Conservation (phyloP, 2,113 vertebrate genomes). For the Paraplagusia blochii region DNA sequence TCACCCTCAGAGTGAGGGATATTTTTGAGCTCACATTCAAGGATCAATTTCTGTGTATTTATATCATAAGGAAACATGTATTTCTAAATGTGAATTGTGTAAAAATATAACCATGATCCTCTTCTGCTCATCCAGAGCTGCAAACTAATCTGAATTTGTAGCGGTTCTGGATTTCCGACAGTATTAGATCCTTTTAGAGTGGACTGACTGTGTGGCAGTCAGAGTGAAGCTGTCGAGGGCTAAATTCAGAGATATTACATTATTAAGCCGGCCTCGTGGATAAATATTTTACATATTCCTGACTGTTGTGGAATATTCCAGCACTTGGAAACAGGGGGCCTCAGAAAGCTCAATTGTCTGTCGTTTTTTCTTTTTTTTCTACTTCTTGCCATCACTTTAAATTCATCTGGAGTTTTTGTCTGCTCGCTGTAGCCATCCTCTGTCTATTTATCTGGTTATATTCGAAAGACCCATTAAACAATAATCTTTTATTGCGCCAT, state of each 20-base stretch:
- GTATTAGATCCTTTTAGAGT: constrained; percentile 37
- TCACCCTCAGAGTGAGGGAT: too few species aligned
- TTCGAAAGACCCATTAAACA: constrained; percentile 1
- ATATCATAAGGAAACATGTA: too few species aligned
- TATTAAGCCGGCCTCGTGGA: constrained; percentile 64
- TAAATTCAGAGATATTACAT: constrained; percentile 68
- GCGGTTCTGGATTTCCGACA: constrained; percentile 38
- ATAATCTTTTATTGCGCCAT: neutral
- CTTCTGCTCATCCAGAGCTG: constrained; percentile 20
- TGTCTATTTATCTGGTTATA: neutral
- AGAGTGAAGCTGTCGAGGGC: constrained; percentile 42
- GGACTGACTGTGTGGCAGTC: constrained; percentile 44
- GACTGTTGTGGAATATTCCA: constrained; percentile 15
- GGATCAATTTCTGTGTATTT: too few species aligned
- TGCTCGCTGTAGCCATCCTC: neutral
- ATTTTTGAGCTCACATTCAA: too few species aligned
- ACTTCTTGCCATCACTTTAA: neutral
- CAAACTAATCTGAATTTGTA: constrained; percentile 38
- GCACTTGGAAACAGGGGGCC: constrained; percentile 6
- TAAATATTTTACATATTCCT: constrained; percentile 69
- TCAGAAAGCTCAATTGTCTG: neutral
- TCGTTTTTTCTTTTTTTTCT: neutral
- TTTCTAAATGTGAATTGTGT: constrained; percentile 1
- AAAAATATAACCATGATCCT: constrained; percentile 5
- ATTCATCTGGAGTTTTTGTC: neutral